phyloP scores from a whole-genome alignment of 2,797 vertebrate genomes.

The Catamblyrhynchus diadema region DNA sequence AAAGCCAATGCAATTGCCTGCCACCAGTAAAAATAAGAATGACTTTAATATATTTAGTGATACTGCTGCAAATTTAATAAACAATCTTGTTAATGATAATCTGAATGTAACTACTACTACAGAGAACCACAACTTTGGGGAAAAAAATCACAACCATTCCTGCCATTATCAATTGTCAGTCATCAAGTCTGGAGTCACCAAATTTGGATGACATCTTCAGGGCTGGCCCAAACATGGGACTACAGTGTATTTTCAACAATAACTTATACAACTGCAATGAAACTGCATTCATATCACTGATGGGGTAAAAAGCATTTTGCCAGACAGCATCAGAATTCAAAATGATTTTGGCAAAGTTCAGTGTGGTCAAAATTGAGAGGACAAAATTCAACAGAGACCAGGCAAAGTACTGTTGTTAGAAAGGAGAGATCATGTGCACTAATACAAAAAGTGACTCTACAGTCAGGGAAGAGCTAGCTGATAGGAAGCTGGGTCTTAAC shows the following conservation, averaged over 20 bases:
- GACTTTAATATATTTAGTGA: not conserved
- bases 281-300: not conserved
- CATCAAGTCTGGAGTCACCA: not conserved
- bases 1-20: not conserved
- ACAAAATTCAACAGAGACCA: not conserved
- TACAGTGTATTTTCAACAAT: not conserved
- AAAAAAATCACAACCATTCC: not conserved
- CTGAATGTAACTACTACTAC: not conserved
- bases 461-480: not conserved
- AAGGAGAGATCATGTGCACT: not conserved
- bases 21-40: not conserved
- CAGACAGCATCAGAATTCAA: not conserved
- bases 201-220: not conserved
- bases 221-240: not conserved
- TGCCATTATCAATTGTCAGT: not conserved
- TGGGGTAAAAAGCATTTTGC: not conserved
- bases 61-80: not conserved
- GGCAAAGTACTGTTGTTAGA: not conserved
- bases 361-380: not conserved
- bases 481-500: not conserved
- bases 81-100: not conserved
- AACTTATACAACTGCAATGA: not conserved
- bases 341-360: not conserved
- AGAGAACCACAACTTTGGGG: not conserved
- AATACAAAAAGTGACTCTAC: not conserved